Evolutionary conservation across 2,888 invertebrate genomes (phyloP), one percentile per base, ranked within the genome.

Genomic region (Sipunculus nudus): DNA sequence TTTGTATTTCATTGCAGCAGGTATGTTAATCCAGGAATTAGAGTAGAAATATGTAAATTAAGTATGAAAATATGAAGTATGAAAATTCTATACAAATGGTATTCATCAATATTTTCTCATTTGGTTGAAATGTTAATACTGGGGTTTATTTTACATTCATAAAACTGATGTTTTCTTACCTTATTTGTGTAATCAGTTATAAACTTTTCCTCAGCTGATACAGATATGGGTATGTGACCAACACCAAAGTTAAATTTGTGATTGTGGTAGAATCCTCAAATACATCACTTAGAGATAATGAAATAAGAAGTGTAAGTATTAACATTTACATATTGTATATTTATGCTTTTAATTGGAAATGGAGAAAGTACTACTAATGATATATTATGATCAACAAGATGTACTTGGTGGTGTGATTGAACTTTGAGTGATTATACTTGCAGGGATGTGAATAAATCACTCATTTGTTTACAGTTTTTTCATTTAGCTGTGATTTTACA

Each of bases 191-290:
- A n/a, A n/a, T n/a, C n/a, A n/a, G n/a, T n/a, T n/a, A n/a, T n/a
- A n/a, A n/a, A n/a, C n/a, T 29, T 40, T 25, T 41, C 46, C 61
- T 66, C 43, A 50, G 52, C 63, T 55, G 35, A 16, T 50, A 4
- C 65, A 85, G 84, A 50, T 85, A 85, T 86, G 97, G 97, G 1
- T 97, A 96, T 85, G 94, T 96, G 8, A 96, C 96, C n/a, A 97
- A 96, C 79, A 96, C 96, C 0, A 92, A 92, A 86, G 91, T 96
- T 8, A 97, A 97, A 84, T 91, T 97, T 79, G 91, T 97, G 6
- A 90, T 97, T 60, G 92, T 96, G 32, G 91, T 96, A 1, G 95
- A 95, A 83, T 92, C 94, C 0, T 90, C 92, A 23, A 95, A 94
- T 78, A 90, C 92, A 63, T 89, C 91, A 19, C 86, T 96, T 45